Evolutionary conservation across 2,113 vertebrate species (phyloP), one percentile per base, ranked within the genome.

Genomic region (Antigone vipio): DNA sequence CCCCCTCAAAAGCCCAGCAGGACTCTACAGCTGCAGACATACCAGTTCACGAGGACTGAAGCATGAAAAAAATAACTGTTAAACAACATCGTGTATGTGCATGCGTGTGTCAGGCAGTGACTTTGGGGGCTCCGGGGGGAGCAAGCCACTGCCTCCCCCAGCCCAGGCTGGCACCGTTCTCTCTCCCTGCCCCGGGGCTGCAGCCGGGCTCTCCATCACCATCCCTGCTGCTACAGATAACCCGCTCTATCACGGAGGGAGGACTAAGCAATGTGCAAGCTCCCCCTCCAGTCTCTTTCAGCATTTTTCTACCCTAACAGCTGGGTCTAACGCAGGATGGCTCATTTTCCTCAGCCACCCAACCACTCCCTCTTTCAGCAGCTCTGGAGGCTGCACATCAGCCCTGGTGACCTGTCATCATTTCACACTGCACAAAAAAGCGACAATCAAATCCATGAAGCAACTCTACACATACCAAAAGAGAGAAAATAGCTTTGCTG

Each of bases 221-320:
- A 12, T 27, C 56, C 26, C 64, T 20, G 47, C 49, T 34, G 72
- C 59, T 45, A 40, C 69, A 66, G 42, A 32, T 26, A 58, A 40
- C 0, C 0, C 3, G 1, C 40, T 73, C 22, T 10, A 22, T 4
- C 63, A 49, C 0, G 0, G 47, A 75, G 12, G 6, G 22, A 59
- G 26, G n/a, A 19, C 30, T 49, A n/a, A 4, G 59, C 30, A 56
- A 13, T 1, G 11, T 29, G 7, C 22, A 90, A 29, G 18, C 10
- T 60, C 19, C 34, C 50, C 50, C 44, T 52, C 24, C 22, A 27
- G 52, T 4, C 68, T 38, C 66, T 62, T 42, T 30, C 79, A 76
- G 72, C 44, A n/a, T 53, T 79, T 58, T 55, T 6, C 49, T 34
- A 40, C 56, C 50, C 60, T 24, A 19, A 16, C 45, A 78, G 40